Conservation (phyloP, 2,888 invertebrate species). For the Germaria angustata region DNA sequence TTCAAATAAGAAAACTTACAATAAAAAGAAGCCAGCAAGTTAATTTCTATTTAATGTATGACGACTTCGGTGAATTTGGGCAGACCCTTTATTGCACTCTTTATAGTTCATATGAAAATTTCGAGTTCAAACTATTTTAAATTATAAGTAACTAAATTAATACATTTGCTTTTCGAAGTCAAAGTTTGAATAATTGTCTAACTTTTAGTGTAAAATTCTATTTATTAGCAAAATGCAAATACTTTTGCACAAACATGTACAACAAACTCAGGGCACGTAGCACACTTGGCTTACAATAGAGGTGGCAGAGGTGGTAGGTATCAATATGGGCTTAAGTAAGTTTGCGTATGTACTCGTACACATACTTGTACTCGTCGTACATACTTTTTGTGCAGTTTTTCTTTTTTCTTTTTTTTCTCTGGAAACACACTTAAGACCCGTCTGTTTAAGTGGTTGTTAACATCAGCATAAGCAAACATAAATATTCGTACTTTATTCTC, state of each 20-base stretch:
- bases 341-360: not conserved
- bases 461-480: conserved; percentile 42
- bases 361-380: not conserved
- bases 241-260: not conserved
- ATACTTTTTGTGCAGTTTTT: not conserved
- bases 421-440: conserved; percentile 46
- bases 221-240: conserved; percentile 25
- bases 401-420: not conserved
- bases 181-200: conserved; percentile 44
- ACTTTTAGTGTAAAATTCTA: conserved; percentile 15
- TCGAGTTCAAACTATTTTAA: conserved; percentile 11
- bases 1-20: too few relatives aligned
- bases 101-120: not conserved
- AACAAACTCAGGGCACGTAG: not conserved
- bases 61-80: too few relatives aligned
- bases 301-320: conserved; percentile 1
- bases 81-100: too few relatives aligned
- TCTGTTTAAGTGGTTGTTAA: conserved; percentile 59
- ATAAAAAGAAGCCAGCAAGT: too few relatives aligned
- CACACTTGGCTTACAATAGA: not conserved
- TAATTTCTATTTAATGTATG: too few relatives aligned
- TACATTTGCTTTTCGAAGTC: conserved; percentile 35
- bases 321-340: conserved; percentile 23
- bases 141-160: conserved; percentile 26
- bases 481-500: conserved; percentile 41